Percentiles rank a stretch among this genome's conserved stretches.
Evolutionary conservation across 1,140 invertebrate species (phyloP).

Genomic region (Spodoptera frugiperda): DNA sequence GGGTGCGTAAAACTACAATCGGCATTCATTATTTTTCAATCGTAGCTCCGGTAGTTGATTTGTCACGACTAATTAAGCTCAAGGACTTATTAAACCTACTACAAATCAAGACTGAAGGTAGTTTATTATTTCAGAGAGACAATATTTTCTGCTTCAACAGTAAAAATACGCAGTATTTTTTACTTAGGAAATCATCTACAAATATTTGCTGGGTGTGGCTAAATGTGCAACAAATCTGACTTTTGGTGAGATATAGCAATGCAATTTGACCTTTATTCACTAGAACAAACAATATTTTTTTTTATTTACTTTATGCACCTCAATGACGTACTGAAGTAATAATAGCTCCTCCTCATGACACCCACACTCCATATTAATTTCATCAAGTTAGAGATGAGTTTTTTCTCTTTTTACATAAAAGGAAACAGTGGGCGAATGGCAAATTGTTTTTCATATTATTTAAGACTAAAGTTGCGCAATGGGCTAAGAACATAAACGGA

Average conservation of each 20-base stretch:
- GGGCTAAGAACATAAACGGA: conserved; percentile 18
- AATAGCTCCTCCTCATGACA: neutral
- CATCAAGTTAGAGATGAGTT: conserved; percentile 42
- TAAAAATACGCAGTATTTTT: neutral
- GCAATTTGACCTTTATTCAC: neutral
- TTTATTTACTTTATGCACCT: conserved; percentile 1
- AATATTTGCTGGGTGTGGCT: no score
- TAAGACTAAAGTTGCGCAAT: conserved; percentile 31
- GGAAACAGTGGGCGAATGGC: conserved; percentile 54
- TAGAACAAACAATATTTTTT: neutral
- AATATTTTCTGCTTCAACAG: neutral
- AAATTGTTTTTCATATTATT: conserved; percentile 53
- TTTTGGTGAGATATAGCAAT: neutral
- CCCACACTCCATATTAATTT: conserved; percentile 45
- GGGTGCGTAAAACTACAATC: neutral
- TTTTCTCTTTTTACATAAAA: conserved; percentile 53
- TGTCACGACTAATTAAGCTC: conserved; percentile 35
- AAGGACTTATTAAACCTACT: conserved; percentile 34
- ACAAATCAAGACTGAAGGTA: conserved; percentile 7
- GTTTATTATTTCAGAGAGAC: neutral
- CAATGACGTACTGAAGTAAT: neutral
- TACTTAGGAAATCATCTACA: neutral
- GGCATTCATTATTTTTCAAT: conserved; percentile 21
- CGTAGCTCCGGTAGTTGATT: conserved; percentile 27
- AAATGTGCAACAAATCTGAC: no score